These are phyloP conservation scores for Tachycineta bicolor DNA, from an alignment of 2,113 vertebrate species.

Conservation along the genomic window DNA sequence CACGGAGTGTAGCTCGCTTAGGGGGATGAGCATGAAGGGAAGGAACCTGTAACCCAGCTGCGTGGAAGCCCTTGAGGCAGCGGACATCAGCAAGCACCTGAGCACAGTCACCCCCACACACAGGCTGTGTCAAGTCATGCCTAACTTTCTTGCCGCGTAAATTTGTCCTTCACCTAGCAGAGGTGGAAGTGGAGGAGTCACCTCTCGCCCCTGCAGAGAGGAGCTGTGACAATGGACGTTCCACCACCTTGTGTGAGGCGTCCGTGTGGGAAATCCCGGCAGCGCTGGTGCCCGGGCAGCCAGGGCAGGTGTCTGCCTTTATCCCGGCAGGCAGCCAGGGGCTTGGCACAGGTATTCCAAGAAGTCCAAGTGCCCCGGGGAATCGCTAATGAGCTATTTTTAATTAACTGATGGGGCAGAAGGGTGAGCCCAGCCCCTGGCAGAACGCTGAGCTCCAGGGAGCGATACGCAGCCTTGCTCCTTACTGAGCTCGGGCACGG, in stretches of 20 bases:
- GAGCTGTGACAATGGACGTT: fast-evolving
- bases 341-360: fast-evolving
- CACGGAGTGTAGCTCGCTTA: fast-evolving
- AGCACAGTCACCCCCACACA: neutral
- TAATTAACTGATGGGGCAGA: neutral
- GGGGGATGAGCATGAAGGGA: fast-evolving
- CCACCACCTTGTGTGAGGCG: fast-evolving
- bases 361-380: too few relatives aligned
- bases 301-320: too few relatives aligned
- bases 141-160: fast-evolving
- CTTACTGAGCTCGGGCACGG: fast-evolving
- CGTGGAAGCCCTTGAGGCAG: neutral
- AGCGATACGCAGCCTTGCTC: neutral
- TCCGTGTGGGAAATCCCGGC: neutral
- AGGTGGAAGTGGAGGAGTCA: neutral
- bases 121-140: fast-evolving
- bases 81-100: fast-evolving
- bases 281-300: fast-evolving
- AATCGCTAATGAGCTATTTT: neutral
- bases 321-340: neutral
- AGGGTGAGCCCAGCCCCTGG: neutral
- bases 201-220: fast-evolving
- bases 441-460: neutral
- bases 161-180: neutral
- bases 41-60: fast-evolving